Conservation (phyloP, 2,888 invertebrate species). For the Philopedon plagiatum region DNA sequence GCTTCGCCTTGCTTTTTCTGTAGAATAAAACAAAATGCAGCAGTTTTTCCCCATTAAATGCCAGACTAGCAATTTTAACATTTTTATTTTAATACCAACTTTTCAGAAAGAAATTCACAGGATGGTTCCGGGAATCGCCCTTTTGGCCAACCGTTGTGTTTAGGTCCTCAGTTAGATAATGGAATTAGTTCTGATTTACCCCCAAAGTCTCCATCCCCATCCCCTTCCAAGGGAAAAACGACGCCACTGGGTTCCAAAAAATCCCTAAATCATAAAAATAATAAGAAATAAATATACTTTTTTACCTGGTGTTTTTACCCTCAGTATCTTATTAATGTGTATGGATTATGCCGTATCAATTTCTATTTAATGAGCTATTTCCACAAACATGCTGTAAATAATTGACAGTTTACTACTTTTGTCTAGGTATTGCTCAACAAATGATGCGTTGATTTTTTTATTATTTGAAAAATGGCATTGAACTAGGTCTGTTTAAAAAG, state of each 20-base stretch:
- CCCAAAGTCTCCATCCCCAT: constrained; percentile 62
- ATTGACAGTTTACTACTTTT: no score
- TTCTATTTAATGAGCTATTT: no score
- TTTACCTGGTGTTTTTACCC: neutral
- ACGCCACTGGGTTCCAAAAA: constrained; percentile 36
- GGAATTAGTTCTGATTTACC: constrained; percentile 61
- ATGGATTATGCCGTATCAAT: no score
- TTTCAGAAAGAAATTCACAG: constrained; percentile 67
- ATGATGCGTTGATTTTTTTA: no score
- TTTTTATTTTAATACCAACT: constrained; percentile 45
- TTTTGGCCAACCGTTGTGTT: constrained; percentile 83
- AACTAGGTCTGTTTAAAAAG: no score
- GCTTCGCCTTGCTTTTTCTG: no score
- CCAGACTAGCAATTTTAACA: neutral
- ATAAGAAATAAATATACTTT: constrained; percentile 23
- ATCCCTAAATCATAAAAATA: constrained; percentile 34
- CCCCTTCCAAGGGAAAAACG: constrained; percentile 60
- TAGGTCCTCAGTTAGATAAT: constrained; percentile 69
- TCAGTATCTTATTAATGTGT: neutral
- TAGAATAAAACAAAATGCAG: neutral
- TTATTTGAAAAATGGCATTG: no score
- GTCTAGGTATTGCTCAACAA: no score
- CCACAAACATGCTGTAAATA: no score
- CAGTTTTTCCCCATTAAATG: neutral
- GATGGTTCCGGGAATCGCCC: constrained; percentile 67